Conservation (phyloP, 2,888 invertebrate species). For the Tortricodes alternella region DNA sequence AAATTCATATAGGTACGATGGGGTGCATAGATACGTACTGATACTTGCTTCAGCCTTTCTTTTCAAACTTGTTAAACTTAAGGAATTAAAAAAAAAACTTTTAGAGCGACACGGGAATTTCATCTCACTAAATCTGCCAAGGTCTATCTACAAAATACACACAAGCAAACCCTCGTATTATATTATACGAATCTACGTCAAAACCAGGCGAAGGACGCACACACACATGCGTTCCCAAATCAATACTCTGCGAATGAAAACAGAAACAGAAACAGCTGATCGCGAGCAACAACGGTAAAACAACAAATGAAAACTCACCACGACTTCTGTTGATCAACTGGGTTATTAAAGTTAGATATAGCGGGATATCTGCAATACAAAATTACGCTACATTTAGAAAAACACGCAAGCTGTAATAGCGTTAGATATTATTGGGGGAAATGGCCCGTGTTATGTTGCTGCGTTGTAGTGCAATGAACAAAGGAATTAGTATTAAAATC, state of each 20-base stretch:
- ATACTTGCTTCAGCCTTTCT: too few relatives aligned
- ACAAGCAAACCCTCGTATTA: not conserved
- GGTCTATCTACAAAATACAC: not conserved
- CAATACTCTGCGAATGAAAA: conserved; percentile 57
- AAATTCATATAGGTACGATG: too few relatives aligned
- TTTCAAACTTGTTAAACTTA: too few relatives aligned
- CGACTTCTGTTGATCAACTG: conserved; percentile 65
- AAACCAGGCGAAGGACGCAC: conserved; percentile 47
- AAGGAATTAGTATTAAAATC: conserved; percentile 66
- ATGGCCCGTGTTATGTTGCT: conserved; percentile 44
- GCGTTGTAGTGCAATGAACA: conserved; percentile 66
- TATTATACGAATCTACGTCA: not conserved
- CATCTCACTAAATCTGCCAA: too few relatives aligned
- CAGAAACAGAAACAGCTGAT: conserved; percentile 65
- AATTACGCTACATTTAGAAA: conserved; percentile 42
- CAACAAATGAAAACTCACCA: conserved; percentile 63
- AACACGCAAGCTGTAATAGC: conserved; percentile 26
- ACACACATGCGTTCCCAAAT: conserved; percentile 55
- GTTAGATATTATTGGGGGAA: conserved; percentile 35
- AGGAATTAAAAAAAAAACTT: too few relatives aligned
- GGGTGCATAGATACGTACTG: too few relatives aligned
- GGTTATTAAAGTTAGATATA: conserved; percentile 76
- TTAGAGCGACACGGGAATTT: too few relatives aligned
- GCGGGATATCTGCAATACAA: conserved; percentile 78
- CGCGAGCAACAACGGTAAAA: conserved; percentile 34